Evolutionary conservation across 1,140 invertebrate species (phyloP).

Genomic region (Bilobella aurantiaca): DNA sequence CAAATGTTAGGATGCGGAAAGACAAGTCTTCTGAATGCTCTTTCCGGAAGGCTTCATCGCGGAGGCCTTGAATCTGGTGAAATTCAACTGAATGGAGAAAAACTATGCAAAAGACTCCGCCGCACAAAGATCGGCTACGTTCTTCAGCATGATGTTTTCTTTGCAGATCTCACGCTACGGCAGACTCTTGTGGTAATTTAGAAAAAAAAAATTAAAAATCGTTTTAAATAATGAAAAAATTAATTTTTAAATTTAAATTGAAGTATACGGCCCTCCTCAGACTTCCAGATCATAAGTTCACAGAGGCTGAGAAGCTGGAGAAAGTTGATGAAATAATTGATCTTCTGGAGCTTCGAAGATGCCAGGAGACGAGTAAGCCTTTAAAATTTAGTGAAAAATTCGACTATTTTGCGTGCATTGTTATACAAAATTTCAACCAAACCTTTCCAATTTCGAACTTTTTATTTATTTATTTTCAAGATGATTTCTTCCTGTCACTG

Average conservation of each 20-base stretch:
- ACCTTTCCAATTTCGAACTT: too few relatives aligned
- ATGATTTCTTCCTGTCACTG: too few relatives aligned
- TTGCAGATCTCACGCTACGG: constrained; percentile 64
- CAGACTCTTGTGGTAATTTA: constrained; percentile 61
- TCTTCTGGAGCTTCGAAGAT: constrained; percentile 60
- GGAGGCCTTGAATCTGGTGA: constrained; percentile 51
- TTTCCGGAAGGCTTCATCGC: constrained; percentile 52
- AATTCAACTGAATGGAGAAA: constrained; percentile 59
- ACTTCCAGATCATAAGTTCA: constrained; percentile 59
- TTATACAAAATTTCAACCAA: too few relatives aligned
- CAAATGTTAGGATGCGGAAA: constrained; percentile 57
- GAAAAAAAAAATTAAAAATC: too few relatives aligned
- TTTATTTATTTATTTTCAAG: too few relatives aligned
- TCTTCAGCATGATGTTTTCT: constrained; percentile 74
- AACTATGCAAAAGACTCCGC: constrained; percentile 63
- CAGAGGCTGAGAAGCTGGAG: constrained; percentile 60
- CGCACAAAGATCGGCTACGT: constrained; percentile 66
- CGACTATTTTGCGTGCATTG: too few relatives aligned
- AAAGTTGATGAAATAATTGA: constrained; percentile 71
- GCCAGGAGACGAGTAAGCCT: constrained; percentile 67
- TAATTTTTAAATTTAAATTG: constrained; percentile 34
- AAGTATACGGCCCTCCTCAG: constrained; percentile 60
- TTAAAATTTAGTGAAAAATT: too few relatives aligned
- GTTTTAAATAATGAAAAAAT: not conserved
- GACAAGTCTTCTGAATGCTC: constrained; percentile 66